Conservation (phyloP, 2,113 vertebrate species). For the Scophthalmus maximus region DNA sequence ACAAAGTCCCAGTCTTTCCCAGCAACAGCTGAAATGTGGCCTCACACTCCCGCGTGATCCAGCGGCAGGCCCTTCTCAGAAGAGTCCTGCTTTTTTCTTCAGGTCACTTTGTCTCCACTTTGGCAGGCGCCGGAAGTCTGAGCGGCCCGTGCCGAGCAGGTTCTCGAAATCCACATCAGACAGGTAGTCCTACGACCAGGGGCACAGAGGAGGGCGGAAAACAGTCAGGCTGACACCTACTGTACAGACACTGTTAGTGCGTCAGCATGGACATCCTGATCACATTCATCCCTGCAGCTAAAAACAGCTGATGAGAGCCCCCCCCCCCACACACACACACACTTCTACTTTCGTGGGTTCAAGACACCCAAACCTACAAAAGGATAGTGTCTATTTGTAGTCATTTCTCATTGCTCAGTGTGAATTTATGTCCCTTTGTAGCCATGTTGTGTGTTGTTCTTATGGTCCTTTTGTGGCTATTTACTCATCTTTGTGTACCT, state of each 20-base stretch:
- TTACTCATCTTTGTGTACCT: neutral
- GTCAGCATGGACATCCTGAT: neutral
- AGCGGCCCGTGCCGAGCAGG: constrained; percentile 86
- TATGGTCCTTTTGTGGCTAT: neutral
- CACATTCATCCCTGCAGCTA: neutral
- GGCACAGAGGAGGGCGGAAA: neutral
- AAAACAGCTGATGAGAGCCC: neutral
- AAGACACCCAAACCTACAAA: neutral
- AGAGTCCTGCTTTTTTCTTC: constrained; percentile 90
- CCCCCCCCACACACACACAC: too few relatives aligned
- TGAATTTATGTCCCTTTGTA: neutral
- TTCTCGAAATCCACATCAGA: constrained; percentile 87
- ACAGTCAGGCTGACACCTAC: constrained; percentile 51
- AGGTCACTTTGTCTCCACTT: constrained; percentile 90
- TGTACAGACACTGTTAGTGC: constrained; percentile 14
- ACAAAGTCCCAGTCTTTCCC: neutral
- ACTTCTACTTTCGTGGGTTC: neutral
- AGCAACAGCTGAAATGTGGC: constrained; percentile 4
- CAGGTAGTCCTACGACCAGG: constrained; percentile 83
- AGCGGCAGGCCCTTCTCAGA: constrained; percentile 83
- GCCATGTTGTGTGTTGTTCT: neutral
- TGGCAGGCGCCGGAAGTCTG: constrained; percentile 88
- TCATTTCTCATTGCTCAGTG: neutral
- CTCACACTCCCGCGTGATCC: too few relatives aligned
- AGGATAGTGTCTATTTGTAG: neutral